Conservation (phyloP, 2,797 vertebrate genomes). For the Cossypha niveicapilla region DNA sequence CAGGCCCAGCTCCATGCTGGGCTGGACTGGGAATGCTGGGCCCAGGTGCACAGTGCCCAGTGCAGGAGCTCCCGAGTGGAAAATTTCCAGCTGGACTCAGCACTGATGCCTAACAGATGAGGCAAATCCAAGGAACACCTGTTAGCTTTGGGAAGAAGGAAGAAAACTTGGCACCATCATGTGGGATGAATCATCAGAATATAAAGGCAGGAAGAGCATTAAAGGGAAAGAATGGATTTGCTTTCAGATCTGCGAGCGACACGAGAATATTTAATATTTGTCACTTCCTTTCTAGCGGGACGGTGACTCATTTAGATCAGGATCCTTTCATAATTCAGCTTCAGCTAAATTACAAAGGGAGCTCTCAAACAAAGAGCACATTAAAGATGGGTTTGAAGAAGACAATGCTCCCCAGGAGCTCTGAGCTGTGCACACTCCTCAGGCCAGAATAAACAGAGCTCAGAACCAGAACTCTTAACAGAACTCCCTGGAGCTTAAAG, state of each 20-base stretch:
- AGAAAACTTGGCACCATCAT: neutral
- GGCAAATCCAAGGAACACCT: constrained; percentile 67
- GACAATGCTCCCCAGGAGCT: neutral
- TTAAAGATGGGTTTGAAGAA: neutral
- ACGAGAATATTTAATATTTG: constrained; percentile 18
- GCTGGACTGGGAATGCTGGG: constrained; percentile 3
- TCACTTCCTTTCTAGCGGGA: neutral
- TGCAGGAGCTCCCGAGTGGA: neutral
- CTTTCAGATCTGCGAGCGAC: neutral
- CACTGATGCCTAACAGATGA: constrained; percentile 50
- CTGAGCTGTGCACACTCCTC: neutral
- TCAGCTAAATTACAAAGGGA: constrained; percentile 2
- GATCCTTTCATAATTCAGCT: constrained; percentile 29
- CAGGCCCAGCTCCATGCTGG: neutral
- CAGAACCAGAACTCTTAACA: neutral
- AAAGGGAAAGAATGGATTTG: constrained; percentile 16
- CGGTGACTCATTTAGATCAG: constrained; percentile 45
- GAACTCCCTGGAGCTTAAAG: neutral
- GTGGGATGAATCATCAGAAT: constrained; percentile 26
- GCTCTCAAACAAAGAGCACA: neutral
- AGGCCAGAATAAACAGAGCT: neutral
- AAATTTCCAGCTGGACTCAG: constrained; percentile 47
- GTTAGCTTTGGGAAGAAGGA: constrained; percentile 26
- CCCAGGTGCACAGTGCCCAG: constrained; percentile 35
- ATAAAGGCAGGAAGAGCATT: constrained; percentile 16